Conservation (phyloP, 2,797 vertebrate species). For the Liparis tanakae region DNA sequence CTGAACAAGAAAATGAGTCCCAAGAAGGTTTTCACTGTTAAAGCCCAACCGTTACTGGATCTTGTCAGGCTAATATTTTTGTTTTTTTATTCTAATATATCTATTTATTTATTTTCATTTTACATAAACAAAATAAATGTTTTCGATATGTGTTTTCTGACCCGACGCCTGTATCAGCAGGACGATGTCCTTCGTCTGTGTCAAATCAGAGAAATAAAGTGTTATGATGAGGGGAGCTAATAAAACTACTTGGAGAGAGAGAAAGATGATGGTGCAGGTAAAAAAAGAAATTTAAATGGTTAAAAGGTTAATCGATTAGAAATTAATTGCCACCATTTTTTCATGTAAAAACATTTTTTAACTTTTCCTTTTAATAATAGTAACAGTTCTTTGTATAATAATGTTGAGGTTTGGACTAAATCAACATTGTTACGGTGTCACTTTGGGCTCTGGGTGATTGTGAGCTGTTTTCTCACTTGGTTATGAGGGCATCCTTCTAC, state of each 20-base stretch:
- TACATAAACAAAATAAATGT: no score
- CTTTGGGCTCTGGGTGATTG: no score
- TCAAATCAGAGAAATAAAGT: not conserved
- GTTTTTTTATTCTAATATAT: no score
- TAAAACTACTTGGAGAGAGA: not conserved
- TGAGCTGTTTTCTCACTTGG: not conserved
- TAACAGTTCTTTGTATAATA: not conserved
- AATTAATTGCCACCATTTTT: not conserved
- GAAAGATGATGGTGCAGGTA: not conserved
- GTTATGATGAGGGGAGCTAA: not conserved
- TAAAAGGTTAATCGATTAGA: no score
- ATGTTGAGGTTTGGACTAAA: not conserved
- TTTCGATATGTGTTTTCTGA: no score
- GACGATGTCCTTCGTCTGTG: not conserved
- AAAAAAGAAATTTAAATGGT: not conserved
- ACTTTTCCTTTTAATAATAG: not conserved
- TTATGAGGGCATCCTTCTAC: not conserved
- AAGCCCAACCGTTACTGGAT: not conserved
- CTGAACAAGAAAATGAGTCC: not conserved
- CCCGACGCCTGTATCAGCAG: no score
- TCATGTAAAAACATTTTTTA: not conserved
- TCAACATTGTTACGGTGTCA: no score
- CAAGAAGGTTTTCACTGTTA: not conserved
- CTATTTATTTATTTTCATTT: no score
- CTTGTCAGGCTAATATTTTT: not conserved